A percentile compares a stretch with the other conserved stretches of the same genome.
Conservation (phyloP, 2,113 vertebrate species). For the Vulpes vulpes region DNA sequence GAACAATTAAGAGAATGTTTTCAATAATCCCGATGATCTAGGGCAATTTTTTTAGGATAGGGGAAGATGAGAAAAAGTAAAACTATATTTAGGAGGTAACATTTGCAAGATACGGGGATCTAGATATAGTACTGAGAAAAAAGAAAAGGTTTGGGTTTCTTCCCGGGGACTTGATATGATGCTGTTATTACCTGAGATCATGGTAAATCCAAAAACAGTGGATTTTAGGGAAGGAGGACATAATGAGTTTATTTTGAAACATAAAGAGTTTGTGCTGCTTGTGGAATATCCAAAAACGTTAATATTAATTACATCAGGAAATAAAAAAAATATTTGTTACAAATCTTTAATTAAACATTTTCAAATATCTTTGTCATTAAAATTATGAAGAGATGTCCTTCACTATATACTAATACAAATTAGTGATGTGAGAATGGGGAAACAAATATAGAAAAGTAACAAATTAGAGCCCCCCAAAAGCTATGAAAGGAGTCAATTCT, state of each 20-base stretch:
- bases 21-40: not conserved
- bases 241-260: not conserved
- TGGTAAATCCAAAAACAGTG: not conserved
- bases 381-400: slow-evolving; percentile 30
- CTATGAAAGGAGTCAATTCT: not conserved
- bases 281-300: not conserved
- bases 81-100: not conserved
- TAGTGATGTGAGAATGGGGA: slow-evolving; percentile 24
- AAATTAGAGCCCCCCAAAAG: not conserved
- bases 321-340: not conserved
- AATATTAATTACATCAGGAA: slow-evolving; percentile 10
- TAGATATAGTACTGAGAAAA: not conserved
- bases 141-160: slow-evolving; percentile 30
- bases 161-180: not conserved
- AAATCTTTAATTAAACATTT: slow-evolving; percentile 42
- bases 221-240: not conserved
- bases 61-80: not conserved
- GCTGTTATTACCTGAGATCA: not conserved
- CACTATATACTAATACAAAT: slow-evolving; percentile 36
- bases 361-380: not conserved
- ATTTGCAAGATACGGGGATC: not conserved
- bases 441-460: not conserved
- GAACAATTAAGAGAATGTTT: not conserved
- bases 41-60: not conserved
- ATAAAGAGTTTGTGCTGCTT: not conserved